Conservation (phyloP, 2,113 vertebrate species). For the Lophochroa leadbeateri region DNA sequence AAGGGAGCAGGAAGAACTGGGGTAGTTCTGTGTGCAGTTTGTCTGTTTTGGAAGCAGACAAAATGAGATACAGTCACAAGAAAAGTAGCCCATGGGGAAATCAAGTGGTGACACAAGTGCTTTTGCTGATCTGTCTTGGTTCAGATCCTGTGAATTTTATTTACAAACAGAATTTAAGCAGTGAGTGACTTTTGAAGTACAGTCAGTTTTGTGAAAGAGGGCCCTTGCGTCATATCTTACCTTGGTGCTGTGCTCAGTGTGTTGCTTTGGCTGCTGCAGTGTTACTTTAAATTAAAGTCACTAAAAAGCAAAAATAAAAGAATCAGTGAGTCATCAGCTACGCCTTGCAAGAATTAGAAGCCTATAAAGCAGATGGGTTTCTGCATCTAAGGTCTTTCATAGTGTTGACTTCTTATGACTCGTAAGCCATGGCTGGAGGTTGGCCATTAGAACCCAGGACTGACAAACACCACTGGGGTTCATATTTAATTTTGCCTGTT, state of each 20-base stretch:
- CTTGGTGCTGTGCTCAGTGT: background rate
- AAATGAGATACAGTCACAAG: background rate
- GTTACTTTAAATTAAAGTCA: background rate
- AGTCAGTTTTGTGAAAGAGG: background rate
- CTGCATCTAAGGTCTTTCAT: background rate
- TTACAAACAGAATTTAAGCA: background rate
- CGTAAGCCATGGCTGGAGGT: background rate
- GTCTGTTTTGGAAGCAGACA: background rate
- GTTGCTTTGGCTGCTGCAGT: background rate
- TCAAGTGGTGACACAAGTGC: background rate
- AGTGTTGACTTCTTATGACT: background rate
- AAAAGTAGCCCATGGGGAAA: background rate
- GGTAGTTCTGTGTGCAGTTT: background rate
- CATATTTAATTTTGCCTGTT: background rate
- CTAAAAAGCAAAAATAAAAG: background rate
- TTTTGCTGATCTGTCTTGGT: background rate
- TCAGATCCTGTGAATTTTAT: background rate
- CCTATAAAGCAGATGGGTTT: background rate
- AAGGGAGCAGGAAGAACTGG: background rate
- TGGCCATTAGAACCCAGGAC: rapidly evolving
- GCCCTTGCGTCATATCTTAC: background rate
- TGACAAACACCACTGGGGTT: background rate
- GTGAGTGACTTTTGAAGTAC: background rate
- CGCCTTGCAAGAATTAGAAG: background rate
- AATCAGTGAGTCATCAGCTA: background rate